Evolutionary conservation across 2,888 invertebrate species (phyloP).

Genomic region (Leptinotarsa haldemani): DNA sequence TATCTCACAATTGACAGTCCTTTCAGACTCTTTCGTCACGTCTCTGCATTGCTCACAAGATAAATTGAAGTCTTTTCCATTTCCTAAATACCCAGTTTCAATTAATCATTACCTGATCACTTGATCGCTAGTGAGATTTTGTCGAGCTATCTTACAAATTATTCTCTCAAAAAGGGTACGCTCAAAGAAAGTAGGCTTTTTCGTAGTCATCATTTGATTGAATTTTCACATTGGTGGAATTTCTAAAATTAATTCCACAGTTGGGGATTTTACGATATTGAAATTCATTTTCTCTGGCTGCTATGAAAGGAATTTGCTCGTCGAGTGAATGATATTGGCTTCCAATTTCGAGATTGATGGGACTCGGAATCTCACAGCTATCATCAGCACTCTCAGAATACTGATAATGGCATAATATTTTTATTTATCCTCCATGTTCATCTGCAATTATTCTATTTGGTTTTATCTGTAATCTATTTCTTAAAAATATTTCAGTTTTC

Average conservation of each 20-base stretch:
- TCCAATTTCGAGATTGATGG: not conserved
- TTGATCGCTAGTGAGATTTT: not conserved
- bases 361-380: too few relatives aligned
- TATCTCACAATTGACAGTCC: too few relatives aligned
- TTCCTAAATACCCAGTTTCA: slow-evolving; percentile 2
- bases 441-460: too few relatives aligned
- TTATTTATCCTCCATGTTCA: too few relatives aligned
- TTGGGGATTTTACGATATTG: not conserved
- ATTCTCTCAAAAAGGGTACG: not conserved
- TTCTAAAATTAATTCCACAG: not conserved
- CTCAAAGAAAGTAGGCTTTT: not conserved
- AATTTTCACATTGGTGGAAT: slow-evolving; percentile 6
- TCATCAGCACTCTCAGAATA: too few relatives aligned
- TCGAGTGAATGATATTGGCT: not conserved
- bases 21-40: not conserved
- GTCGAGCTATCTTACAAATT: slow-evolving; percentile 12
- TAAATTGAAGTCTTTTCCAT: not conserved
- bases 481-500: too few relatives aligned
- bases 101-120: slow-evolving; percentile 19
- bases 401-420: too few relatives aligned
- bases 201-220: not conserved
- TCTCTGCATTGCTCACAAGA: not conserved
- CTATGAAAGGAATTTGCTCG: not conserved
- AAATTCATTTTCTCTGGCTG: not conserved
- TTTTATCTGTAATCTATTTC: too few relatives aligned